These are phyloP conservation scores for Steinernema carpocapsae DNA, from an alignment of 2,888 invertebrate species.

Conservation along the genomic window DNA sequence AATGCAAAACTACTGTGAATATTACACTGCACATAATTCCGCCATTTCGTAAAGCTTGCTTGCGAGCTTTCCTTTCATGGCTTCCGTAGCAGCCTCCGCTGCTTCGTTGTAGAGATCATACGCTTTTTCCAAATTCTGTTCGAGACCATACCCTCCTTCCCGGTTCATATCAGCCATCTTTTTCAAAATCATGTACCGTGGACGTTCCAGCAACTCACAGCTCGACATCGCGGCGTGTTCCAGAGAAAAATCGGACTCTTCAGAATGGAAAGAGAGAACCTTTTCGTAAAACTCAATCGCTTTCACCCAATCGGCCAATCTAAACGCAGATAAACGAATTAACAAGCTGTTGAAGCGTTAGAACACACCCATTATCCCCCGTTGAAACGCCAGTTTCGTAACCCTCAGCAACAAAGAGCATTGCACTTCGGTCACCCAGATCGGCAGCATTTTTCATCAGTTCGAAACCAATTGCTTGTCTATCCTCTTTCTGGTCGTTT, in stretches of 20 bases:
- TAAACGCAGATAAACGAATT: constrained; percentile 36
- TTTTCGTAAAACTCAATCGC: constrained; percentile 56
- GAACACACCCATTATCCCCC: constrained; percentile 35
- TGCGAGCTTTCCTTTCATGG: constrained; percentile 74
- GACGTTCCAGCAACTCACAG: constrained; percentile 39
- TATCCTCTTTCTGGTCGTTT: constrained; percentile 63
- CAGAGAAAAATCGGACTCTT: constrained; percentile 56
- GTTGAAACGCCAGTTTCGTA: constrained; percentile 71
- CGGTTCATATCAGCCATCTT: constrained; percentile 72
- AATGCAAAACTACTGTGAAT: background rate
- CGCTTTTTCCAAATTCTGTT: constrained; percentile 70
- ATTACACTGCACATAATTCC: constrained; percentile 48
- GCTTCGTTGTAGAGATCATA: constrained; percentile 73
- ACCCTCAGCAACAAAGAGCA: constrained; percentile 73
- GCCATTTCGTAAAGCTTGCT: constrained; percentile 69
- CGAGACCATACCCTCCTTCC: constrained; percentile 71
- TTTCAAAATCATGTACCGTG: constrained; percentile 70
- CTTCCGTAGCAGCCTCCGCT: constrained; percentile 73
- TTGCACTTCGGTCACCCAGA: constrained; percentile 72
- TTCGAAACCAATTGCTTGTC: constrained; percentile 54
- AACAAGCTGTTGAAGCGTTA: background rate
- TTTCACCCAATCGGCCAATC: constrained; percentile 44
- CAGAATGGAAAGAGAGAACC: constrained; percentile 61
- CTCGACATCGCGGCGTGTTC: constrained; percentile 29
- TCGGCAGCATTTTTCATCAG: constrained; percentile 72